These are phyloP conservation scores for Agrilus cyanescens DNA, from an alignment of 2,888 invertebrate genomes.

Conservation along the genomic window DNA sequence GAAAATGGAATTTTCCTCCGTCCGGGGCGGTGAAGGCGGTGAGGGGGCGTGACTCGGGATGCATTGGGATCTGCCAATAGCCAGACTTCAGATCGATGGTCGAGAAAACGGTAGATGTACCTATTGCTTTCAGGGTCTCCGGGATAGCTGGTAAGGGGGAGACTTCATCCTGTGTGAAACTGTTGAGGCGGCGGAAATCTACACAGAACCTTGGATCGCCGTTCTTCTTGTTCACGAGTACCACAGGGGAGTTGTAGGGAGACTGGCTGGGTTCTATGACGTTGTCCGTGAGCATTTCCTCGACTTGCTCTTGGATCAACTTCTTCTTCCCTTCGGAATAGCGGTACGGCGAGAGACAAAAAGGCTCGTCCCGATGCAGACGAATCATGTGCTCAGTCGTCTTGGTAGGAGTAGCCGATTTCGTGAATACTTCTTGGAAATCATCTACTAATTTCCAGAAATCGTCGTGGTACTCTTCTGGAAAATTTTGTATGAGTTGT, in stretches of 20 bases:
- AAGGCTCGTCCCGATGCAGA: not conserved
- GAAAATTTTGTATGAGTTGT: too few relatives aligned
- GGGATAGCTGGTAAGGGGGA: slow-evolving; percentile 16
- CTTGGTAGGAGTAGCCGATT: too few relatives aligned
- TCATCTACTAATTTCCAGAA: too few relatives aligned
- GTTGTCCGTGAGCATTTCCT: too few relatives aligned
- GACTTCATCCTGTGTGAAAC: slow-evolving; percentile 8
- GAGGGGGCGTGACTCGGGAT: slow-evolving; percentile 3
- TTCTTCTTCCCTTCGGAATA: not conserved
- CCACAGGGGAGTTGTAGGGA: too few relatives aligned
- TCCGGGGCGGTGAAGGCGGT: slow-evolving; percentile 14
- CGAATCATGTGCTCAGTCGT: too few relatives aligned
- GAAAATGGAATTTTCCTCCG: slow-evolving; percentile 20
- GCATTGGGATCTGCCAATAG: slow-evolving; percentile 25
- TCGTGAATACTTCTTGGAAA: too few relatives aligned
- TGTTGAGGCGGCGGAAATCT: slow-evolving; percentile 16
- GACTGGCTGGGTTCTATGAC: too few relatives aligned
- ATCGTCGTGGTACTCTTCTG: too few relatives aligned
- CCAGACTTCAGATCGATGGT: slow-evolving; percentile 22
- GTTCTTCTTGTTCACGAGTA: too few relatives aligned
- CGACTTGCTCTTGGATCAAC: not conserved
- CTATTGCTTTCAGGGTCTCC: slow-evolving; percentile 17
- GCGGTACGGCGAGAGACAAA: not conserved
- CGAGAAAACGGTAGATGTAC: slow-evolving; percentile 19
- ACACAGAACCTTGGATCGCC: not conserved